These are phyloP conservation scores for Gopherus evgoodei DNA, from an alignment of 2,113 vertebrate species.

Conservation along the genomic window DNA sequence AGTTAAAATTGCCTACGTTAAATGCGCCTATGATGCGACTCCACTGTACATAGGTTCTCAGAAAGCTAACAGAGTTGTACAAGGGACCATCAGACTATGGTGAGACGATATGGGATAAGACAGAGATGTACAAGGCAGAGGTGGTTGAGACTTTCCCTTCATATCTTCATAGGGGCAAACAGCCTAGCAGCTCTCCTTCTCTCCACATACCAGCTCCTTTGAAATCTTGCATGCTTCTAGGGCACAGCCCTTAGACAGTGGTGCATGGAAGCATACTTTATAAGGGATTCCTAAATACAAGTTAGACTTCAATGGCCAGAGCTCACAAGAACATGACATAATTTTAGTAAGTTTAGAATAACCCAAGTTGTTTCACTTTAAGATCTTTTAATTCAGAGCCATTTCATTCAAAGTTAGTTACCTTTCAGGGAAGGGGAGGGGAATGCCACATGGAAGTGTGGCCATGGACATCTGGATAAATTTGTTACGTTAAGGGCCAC, in stretches of 20 bases:
- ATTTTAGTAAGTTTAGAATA: rapidly evolving
- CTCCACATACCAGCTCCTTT: rapidly evolving
- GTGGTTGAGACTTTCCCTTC: background rate
- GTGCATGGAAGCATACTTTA: rapidly evolving
- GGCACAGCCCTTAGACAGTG: rapidly evolving
- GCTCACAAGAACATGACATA: background rate
- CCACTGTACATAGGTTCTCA: background rate
- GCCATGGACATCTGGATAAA: background rate
- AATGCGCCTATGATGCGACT: too few relatives aligned
- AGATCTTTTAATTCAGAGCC: rapidly evolving
- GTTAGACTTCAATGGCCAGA: rapidly evolving
- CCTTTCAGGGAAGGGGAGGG: rapidly evolving
- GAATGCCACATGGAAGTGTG: rapidly evolving
- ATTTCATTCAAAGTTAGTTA: background rate
- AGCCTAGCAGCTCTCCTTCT: background rate
- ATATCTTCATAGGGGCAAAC: rapidly evolving
- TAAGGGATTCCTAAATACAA: background rate
- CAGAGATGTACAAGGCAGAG: rapidly evolving
- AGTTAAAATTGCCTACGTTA: too few relatives aligned
- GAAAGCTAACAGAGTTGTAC: background rate
- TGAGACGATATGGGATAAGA: rapidly evolving
- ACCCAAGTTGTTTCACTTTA: background rate
- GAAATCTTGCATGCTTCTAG: background rate
- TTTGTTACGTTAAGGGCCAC: background rate
- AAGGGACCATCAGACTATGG: background rate